Conservation (phyloP, 2,888 invertebrate species). For the Rhagium mordax region DNA sequence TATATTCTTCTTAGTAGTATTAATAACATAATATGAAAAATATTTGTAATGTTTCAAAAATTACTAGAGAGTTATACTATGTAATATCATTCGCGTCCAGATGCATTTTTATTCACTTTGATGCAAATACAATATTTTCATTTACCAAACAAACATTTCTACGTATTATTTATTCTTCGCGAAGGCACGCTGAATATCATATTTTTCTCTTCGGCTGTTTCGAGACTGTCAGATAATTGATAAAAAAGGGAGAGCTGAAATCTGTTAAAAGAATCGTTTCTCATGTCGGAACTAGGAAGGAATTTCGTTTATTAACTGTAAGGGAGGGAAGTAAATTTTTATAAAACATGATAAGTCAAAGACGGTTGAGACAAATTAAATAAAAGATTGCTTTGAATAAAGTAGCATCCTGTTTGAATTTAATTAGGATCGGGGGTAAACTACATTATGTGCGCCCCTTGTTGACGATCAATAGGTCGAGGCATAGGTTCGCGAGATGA, state of each 20-base stretch:
- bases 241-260: conserved; percentile 18
- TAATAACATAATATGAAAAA: too few relatives aligned
- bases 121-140: too few relatives aligned
- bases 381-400: conserved; percentile 29
- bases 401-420: conserved; percentile 17
- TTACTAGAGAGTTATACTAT: too few relatives aligned
- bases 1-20: too few relatives aligned
- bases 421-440: conserved; percentile 27
- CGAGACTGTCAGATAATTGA: neutral
- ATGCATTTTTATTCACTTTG: too few relatives aligned
- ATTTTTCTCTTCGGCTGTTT: neutral
- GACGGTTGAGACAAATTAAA: conserved; percentile 26
- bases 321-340: conserved; percentile 14
- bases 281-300: neutral
- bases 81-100: too few relatives aligned
- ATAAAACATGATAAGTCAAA: conserved; percentile 16
- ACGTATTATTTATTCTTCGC: neutral
- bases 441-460: conserved; percentile 24
- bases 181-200: neutral
- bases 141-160: neutral
- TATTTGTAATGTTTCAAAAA: too few relatives aligned
- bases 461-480: conserved; percentile 43
- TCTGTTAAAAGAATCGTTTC: conserved; percentile 14
- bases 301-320: conserved; percentile 5
- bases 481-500: conserved; percentile 35